These are phyloP conservation scores for Poeciliopsis prolifica DNA, from an alignment of 2,113 vertebrate genomes.

Conservation along the genomic window DNA sequence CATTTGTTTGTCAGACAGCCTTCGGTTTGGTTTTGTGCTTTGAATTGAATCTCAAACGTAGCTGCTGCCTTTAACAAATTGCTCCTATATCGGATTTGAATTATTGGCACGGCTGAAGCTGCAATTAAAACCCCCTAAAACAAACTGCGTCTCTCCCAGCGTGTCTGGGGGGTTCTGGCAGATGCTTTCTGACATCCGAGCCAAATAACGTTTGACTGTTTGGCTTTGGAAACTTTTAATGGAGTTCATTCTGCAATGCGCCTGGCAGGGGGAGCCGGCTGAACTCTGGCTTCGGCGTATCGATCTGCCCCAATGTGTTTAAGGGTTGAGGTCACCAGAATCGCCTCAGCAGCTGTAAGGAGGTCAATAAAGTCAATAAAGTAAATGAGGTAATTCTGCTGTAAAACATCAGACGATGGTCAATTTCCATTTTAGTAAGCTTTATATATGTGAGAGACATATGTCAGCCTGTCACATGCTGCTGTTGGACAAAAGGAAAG, in stretches of 20 bases:
- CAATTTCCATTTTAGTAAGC: slow-evolving; percentile 77
- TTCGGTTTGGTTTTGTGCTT: slow-evolving; percentile 34
- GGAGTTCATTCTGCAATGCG: slow-evolving; percentile 75
- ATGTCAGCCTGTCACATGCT: slow-evolving; percentile 60
- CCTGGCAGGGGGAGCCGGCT: slow-evolving; percentile 63
- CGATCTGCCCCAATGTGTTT: slow-evolving; percentile 69
- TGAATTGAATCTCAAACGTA: slow-evolving; percentile 57
- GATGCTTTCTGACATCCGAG: slow-evolving; percentile 50
- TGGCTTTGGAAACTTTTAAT: slow-evolving; percentile 71
- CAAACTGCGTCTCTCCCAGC: slow-evolving; percentile 61
- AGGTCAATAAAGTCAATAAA: slow-evolving; percentile 82
- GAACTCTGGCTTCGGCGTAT: slow-evolving; percentile 80
- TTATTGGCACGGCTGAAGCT: slow-evolving; percentile 56
- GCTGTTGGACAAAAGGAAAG: slow-evolving; percentile 28
- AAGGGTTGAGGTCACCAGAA: slow-evolving; percentile 77
- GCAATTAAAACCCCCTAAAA: slow-evolving; percentile 66
- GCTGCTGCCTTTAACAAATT: slow-evolving; percentile 42
- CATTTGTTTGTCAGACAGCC: slow-evolving; percentile 26
- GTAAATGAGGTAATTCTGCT: slow-evolving; percentile 82
- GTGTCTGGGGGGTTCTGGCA: slow-evolving; percentile 37
- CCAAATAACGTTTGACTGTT: slow-evolving; percentile 79
- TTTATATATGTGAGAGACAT: slow-evolving; percentile 73
- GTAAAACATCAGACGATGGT: slow-evolving; percentile 77
- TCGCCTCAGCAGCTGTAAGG: slow-evolving; percentile 57
- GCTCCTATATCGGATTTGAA: slow-evolving; percentile 12